A percentile compares a stretch with the other conserved stretches of the same genome.
These are phyloP conservation scores for Odontamblyopus rebecca DNA, from an alignment of 2,797 vertebrate genomes.

Conservation along the genomic window DNA sequence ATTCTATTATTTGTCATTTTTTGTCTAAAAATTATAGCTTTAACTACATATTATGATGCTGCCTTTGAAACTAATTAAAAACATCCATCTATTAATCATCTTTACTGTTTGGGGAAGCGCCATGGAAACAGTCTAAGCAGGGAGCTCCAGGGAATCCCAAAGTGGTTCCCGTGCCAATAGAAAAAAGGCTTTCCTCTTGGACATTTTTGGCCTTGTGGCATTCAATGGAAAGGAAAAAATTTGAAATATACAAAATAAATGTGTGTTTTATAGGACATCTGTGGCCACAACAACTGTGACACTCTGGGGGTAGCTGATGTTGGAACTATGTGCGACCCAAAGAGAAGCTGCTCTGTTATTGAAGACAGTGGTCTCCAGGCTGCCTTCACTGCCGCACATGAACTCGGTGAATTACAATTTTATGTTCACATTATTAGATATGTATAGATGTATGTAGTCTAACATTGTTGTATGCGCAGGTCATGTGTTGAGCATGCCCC, in stretches of 20 bases:
- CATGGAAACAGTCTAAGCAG: constrained; percentile 4
- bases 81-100: constrained; percentile 6
- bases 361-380: constrained; percentile 94
- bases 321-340: constrained; percentile 94
- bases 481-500: constrained; percentile 96
- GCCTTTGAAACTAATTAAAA: background rate
- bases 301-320: constrained; percentile 92
- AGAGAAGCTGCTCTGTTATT: constrained; percentile 94
- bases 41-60: background rate
- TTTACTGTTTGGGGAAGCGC: background rate
- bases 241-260: background rate
- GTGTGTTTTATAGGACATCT: constrained; percentile 84
- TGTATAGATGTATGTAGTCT: background rate
- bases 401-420: constrained; percentile 82
- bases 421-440: background rate
- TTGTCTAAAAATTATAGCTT: no score
- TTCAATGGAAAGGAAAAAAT: constrained; percentile 1
- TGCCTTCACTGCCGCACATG: constrained; percentile 92
- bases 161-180: background rate
- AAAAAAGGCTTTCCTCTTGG: background rate
- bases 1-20: no score
- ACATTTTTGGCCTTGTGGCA: background rate
- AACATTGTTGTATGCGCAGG: constrained; percentile 68
- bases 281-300: constrained; percentile 89
- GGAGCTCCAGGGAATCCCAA: constrained; percentile 3